Evolutionary conservation across 2,113 vertebrate species (phyloP).

Genomic region (Rafetus swinhoei): DNA sequence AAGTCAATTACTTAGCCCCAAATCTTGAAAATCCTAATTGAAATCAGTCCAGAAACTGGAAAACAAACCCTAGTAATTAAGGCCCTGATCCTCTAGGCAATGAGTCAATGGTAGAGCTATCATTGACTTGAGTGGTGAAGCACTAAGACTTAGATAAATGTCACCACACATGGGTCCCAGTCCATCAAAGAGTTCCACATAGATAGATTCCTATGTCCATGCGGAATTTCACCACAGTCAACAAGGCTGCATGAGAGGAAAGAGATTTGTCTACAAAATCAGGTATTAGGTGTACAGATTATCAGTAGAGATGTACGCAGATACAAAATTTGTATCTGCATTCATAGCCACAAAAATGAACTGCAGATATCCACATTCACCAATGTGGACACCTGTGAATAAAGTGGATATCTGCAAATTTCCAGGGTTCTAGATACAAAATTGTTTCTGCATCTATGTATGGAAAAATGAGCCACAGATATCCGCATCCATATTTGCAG

Average conservation of each 20-base stretch:
- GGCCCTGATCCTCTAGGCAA: background rate
- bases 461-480: no score
- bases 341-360: no score
- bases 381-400: no score
- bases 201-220: background rate
- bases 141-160: background rate
- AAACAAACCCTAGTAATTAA: background rate
- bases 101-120: background rate
- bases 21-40: background rate
- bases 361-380: no score
- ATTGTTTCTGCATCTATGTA: no score
- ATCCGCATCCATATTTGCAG: no score
- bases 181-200: background rate
- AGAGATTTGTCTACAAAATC: background rate
- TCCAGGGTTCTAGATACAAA: no score
- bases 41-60: background rate
- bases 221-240: background rate
- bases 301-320: no score
- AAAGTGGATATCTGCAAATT: no score
- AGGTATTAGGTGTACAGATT: background rate
- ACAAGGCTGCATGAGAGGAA: background rate
- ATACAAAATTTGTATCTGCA: no score
- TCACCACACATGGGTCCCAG: background rate
- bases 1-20: background rate
- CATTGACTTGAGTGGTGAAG: background rate